A percentile compares a stretch with the other conserved stretches of the same genome.
phyloP scores from a whole-genome alignment of 2,888 invertebrate genomes.

The Chaitophorus viminalis region DNA sequence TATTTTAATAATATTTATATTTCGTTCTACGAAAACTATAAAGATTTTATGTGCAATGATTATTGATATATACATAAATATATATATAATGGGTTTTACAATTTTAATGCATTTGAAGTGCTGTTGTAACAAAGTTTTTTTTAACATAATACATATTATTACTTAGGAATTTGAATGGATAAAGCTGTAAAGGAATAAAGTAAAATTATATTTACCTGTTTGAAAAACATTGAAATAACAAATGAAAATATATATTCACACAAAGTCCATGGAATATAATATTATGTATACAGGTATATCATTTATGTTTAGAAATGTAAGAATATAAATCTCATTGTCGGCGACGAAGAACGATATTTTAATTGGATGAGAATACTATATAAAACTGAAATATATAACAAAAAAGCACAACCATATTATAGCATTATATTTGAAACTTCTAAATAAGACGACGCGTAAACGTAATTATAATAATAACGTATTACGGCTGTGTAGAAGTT shows the following conservation, averaged over 20 bases:
- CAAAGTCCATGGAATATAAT: too few relatives aligned
- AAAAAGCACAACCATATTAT: too few relatives aligned
- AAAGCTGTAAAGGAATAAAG: too few relatives aligned
- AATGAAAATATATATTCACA: not conserved
- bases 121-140: not conserved
- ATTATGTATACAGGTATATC: not conserved
- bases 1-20: too few relatives aligned
- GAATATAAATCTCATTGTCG: not conserved
- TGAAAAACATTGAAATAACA: constrained; percentile 19
- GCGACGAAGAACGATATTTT: too few relatives aligned
- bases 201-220: not conserved
- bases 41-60: not conserved
- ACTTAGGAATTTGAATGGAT: constrained; percentile 1
- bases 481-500: too few relatives aligned
- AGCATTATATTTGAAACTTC: too few relatives aligned
- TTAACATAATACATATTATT: constrained; percentile 25
- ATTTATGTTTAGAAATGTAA: not conserved
- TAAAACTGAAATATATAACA: too few relatives aligned
- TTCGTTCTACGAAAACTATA: too few relatives aligned
- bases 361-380: too few relatives aligned
- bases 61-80: not conserved
- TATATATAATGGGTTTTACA: not conserved
- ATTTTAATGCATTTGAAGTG: constrained; percentile 7
- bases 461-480: too few relatives aligned
- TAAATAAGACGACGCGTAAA: too few relatives aligned